Conservation (phyloP, 1,140 invertebrate species). For the Anastatus disparis region DNA sequence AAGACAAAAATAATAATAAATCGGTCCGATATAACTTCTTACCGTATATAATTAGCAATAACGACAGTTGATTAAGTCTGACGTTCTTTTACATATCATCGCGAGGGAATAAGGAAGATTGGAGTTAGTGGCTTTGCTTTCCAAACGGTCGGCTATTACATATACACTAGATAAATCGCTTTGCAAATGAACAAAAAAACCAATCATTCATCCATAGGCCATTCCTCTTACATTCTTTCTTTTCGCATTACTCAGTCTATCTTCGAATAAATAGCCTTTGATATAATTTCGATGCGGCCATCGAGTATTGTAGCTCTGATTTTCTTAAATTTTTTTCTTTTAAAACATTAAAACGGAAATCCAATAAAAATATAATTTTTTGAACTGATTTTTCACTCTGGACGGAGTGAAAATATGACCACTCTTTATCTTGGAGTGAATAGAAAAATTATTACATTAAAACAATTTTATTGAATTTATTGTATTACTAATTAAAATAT, state of each 20-base stretch:
- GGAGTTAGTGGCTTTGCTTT: conserved; percentile 11
- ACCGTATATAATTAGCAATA: conserved; percentile 27
- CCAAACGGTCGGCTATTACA: conserved; percentile 8
- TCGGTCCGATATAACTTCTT: neutral
- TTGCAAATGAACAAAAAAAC: conserved; percentile 10
- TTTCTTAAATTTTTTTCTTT: neutral
- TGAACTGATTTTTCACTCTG: neutral
- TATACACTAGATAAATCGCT: conserved; percentile 5
- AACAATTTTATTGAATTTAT: no score
- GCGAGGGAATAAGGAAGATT: conserved; percentile 26
- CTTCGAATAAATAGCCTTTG: conserved; percentile 8
- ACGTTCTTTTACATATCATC: conserved; percentile 14
- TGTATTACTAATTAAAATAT: no score
- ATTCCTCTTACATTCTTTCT: conserved; percentile 16
- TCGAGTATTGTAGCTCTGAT: neutral
- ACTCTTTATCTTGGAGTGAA: neutral
- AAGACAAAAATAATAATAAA: conserved; percentile 12
- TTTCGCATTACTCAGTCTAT: conserved; percentile 18
- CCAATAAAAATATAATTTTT: neutral
- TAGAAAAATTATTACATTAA: no score
- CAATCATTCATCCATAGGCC: conserved; percentile 11
- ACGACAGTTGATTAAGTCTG: conserved; percentile 22
- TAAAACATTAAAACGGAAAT: neutral
- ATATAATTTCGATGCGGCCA: neutral
- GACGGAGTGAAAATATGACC: neutral